Evolutionary conservation across 2,888 invertebrate genomes (phyloP).

Genomic region (Dryomyza anilis): DNA sequence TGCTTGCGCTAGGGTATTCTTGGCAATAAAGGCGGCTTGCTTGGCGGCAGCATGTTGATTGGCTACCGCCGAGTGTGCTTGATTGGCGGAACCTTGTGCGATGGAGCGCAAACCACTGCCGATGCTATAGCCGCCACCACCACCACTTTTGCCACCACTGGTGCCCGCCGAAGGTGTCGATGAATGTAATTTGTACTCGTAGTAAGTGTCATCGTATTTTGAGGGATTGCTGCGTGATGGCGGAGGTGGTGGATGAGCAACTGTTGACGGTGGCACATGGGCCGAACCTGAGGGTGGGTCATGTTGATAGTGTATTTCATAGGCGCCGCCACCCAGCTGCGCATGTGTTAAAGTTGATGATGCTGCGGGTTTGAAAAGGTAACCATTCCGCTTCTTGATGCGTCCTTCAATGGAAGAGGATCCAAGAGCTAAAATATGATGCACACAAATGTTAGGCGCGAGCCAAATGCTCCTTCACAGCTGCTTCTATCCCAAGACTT

Average conservation of each 20-base stretch:
- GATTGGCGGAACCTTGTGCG: slow-evolving; percentile 76
- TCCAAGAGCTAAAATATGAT: background rate
- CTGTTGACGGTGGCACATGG: slow-evolving; percentile 33
- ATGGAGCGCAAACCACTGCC: slow-evolving; percentile 76
- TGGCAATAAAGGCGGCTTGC: slow-evolving; percentile 79
- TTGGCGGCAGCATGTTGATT: slow-evolving; percentile 79
- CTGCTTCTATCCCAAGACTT: slow-evolving; percentile 14
- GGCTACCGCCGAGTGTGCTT: slow-evolving; percentile 74
- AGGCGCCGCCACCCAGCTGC: too few relatives aligned
- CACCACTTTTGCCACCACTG: slow-evolving; percentile 25
- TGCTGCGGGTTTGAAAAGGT: slow-evolving; percentile 42
- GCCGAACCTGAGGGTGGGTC: slow-evolving; percentile 34
- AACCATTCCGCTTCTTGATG: slow-evolving; percentile 53
- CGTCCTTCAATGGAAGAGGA: slow-evolving; percentile 30
- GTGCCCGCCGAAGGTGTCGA: slow-evolving; percentile 4
- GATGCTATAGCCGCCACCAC: slow-evolving; percentile 52
- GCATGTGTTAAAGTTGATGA: too few relatives aligned
- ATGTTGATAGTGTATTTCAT: slow-evolving; percentile 29
- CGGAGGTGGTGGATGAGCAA: slow-evolving; percentile 16
- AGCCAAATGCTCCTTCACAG: background rate
- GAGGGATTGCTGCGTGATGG: slow-evolving; percentile 24
- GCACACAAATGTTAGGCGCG: background rate
- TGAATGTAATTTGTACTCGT: slow-evolving; percentile 34
- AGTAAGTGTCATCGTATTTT: slow-evolving; percentile 34
- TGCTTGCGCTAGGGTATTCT: slow-evolving; percentile 78